phyloP scores from a whole-genome alignment of 1,140 invertebrate genomes.

The Aphelinus atriplicis region DNA sequence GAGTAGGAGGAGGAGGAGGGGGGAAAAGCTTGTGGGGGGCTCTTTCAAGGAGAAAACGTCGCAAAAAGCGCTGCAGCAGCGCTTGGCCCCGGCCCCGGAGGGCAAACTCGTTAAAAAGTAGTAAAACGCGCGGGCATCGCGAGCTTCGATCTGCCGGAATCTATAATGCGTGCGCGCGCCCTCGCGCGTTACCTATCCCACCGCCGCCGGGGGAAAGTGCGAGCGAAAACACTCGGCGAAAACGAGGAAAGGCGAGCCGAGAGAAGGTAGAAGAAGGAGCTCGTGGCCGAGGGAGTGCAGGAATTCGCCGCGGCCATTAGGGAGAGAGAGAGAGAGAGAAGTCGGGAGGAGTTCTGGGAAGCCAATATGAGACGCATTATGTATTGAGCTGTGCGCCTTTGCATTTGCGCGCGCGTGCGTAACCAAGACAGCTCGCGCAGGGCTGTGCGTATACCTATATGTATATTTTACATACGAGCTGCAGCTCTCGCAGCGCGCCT shows the following conservation, averaged over 20 bases:
- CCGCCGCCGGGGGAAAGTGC: neutral
- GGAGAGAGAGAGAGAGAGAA: neutral
- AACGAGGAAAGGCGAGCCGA: neutral
- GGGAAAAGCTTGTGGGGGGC: too few relatives aligned
- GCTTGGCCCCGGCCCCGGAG: too few relatives aligned
- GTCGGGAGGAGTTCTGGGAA: slow-evolving; percentile 18
- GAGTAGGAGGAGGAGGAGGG: too few relatives aligned
- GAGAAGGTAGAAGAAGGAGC: slow-evolving; percentile 5
- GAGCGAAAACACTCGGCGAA: neutral
- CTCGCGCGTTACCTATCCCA: neutral
- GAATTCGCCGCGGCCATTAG: too few relatives aligned
- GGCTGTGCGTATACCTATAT: neutral
- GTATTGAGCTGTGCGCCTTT: slow-evolving; percentile 15
- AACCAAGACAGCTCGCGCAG: neutral
- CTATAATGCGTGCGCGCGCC: neutral
- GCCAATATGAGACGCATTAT: slow-evolving; percentile 20
- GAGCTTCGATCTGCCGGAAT: neutral
- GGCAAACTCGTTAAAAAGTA: slow-evolving; percentile 18
- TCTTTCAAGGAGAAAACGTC: too few relatives aligned
- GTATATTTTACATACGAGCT: too few relatives aligned
- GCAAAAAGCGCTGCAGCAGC: too few relatives aligned
- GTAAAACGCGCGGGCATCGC: slow-evolving; percentile 3
- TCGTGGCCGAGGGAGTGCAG: too few relatives aligned
- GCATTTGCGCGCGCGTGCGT: slow-evolving; percentile 7
- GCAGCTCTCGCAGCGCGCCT: too few relatives aligned